A percentile compares a stretch with the other conserved stretches of the same genome.
phyloP scores from a whole-genome alignment of 2,888 invertebrate species.

The Trichogramma evanescens region DNA sequence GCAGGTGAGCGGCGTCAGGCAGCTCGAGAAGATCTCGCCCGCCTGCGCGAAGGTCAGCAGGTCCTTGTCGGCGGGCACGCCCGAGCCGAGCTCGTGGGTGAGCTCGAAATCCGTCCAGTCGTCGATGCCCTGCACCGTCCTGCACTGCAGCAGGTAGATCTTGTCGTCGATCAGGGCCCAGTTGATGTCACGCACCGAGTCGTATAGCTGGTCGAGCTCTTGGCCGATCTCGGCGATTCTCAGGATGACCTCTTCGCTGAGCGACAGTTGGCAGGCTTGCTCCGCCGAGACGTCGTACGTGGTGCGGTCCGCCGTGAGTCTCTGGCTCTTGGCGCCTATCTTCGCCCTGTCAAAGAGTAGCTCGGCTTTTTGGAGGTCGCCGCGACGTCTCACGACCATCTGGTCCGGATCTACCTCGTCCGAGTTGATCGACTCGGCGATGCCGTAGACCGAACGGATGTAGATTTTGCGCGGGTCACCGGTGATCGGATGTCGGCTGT shows the following conservation, averaged over 20 bases:
- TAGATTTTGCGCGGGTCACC: slow-evolving; percentile 62
- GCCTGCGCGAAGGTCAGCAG: slow-evolving; percentile 65
- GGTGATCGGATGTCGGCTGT: slow-evolving; percentile 70
- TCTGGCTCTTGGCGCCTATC: slow-evolving; percentile 28
- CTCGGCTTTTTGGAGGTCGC: slow-evolving; percentile 28
- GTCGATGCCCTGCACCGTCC: slow-evolving; percentile 69
- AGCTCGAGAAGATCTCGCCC: slow-evolving; percentile 65
- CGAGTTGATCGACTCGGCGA: slow-evolving; percentile 74
- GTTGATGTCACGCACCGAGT: slow-evolving; percentile 69
- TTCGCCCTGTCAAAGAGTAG: no score
- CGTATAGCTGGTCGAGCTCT: slow-evolving; percentile 61
- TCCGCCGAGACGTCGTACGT: slow-evolving; percentile 39
- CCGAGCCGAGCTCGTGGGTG: slow-evolving; percentile 67
- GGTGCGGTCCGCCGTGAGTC: no score
- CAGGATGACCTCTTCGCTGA: slow-evolving; percentile 53
- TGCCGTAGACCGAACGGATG: slow-evolving; percentile 73
- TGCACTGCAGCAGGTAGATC: slow-evolving; percentile 66
- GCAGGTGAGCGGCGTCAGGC: slow-evolving; percentile 52
- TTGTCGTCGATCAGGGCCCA: slow-evolving; percentile 65
- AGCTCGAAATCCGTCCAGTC: slow-evolving; percentile 73
- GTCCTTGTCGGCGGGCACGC: slow-evolving; percentile 61
- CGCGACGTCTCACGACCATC: slow-evolving; percentile 53
- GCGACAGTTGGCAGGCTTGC: slow-evolving; percentile 50
- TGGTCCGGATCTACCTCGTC: slow-evolving; percentile 72
- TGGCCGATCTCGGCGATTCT: slow-evolving; percentile 55